Base-by-base conservation (phyloP, 2,113 vertebrate species). In the Erpornis zantholeuca region DNA sequence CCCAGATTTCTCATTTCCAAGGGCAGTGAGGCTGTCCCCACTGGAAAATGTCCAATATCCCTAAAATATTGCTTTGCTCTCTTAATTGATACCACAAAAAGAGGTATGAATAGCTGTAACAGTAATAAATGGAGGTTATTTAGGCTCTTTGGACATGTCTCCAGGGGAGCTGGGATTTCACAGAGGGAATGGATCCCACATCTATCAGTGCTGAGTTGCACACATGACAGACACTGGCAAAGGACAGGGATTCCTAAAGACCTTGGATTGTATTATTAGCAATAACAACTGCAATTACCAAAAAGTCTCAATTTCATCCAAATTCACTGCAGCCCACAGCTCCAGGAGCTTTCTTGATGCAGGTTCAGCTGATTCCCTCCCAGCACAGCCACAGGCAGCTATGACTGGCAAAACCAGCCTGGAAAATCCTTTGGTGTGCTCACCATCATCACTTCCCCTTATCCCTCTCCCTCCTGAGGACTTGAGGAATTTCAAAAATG, bases 401-500 rank as follows among this genome's bases (percentile, higher is more conserved):
- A 0, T 0, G 47, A 33, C 21, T 40, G 69, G 60, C 57, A 71
- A 35, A 86, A 33, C 17, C 76, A 87, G 78, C 47, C 76, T 69
- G 66, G 66, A 92, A 94, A 92, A 57, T 25, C 87, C 70, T 84
- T 65, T 8, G 38, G 52, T 63, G 64, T 42, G 36, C 81, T 86
- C 94, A 31, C 7, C 36, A 65, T 31, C 87, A 54, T 85, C 85
- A 54, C 77, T 56, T 91, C 56, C 76, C 69, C 68, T 92, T 53
- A 92, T 31, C 64, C 87, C 66, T 88, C 53, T 88, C 77, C 94
- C 96, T 88, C 95, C 91, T 69, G 91, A 91, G 92, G 82, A 35
- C 68, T 44, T 82, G 79, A 97, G 91, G 97, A 96, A 97, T 97
- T 86, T 76, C 70, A 97, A 83, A 95, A 95, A 98, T 97, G 13